phyloP scores from a whole-genome alignment of 2,888 invertebrate species.

The Plebejus anna region DNA sequence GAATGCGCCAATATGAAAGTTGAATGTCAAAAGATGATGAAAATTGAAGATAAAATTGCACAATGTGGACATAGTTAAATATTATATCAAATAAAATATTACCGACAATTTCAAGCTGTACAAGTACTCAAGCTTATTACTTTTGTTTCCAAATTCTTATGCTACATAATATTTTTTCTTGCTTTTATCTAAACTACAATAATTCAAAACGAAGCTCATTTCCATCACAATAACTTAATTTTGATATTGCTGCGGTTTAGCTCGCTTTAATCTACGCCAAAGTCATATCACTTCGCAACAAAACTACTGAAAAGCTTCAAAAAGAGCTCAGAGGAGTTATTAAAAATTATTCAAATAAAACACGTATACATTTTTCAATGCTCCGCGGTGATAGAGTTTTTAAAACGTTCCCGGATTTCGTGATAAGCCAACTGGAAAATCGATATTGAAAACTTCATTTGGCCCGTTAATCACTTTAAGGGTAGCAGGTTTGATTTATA shows the following conservation, averaged over 20 bases:
- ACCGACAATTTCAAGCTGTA: no score
- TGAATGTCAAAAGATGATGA: no score
- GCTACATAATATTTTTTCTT: no score
- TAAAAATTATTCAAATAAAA: constrained; percentile 18
- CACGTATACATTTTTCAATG: not conserved
- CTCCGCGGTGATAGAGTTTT: constrained; percentile 21
- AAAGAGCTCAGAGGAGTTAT: constrained; percentile 6
- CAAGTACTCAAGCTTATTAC: no score
- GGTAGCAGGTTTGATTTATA: constrained; percentile 26
- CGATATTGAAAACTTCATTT: constrained; percentile 31
- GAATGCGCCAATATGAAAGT: no score
- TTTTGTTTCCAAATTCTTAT: no score
- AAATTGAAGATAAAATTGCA: no score
- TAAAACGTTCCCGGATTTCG: constrained; percentile 26
- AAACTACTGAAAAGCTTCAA: constrained; percentile 1
- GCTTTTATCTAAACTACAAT: no score
- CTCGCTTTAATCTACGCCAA: not conserved
- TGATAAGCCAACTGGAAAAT: constrained; percentile 30
- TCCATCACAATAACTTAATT: not conserved
- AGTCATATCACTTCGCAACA: constrained; percentile 1
- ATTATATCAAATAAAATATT: no score
- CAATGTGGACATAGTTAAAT: no score
- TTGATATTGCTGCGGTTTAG: not conserved
- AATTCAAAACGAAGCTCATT: not conserved
- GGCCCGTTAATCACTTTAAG: constrained; percentile 29